Evolutionary conservation across 2,113 vertebrate species (phyloP).

Genomic region (Lanius collurio): DNA sequence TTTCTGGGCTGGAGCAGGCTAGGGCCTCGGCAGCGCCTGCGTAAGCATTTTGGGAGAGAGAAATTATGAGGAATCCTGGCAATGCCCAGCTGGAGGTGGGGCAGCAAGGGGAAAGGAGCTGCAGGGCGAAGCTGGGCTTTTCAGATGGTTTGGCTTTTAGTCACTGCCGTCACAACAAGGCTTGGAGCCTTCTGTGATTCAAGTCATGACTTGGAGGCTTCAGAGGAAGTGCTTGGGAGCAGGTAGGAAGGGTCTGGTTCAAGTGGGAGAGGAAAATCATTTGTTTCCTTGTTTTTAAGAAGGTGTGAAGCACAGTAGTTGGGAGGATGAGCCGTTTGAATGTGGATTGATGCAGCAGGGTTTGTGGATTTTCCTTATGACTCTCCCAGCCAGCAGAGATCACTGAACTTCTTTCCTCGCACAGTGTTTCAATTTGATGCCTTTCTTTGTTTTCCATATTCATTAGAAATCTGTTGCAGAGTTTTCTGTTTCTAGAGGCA

Average conservation of each 20-base stretch:
- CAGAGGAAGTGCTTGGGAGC: neutral
- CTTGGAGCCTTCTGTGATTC: neutral
- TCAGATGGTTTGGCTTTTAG: neutral
- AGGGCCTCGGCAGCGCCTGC: neutral
- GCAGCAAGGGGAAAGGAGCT: neutral
- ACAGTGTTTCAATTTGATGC: neutral
- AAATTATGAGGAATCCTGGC: conserved; percentile 34
- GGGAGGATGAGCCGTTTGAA: neutral
- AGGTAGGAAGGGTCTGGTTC: conserved; percentile 18
- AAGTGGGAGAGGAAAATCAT: neutral
- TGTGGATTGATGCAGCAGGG: neutral
- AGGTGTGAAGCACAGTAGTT: neutral
- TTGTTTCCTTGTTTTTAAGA: neutral
- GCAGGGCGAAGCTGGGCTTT: neutral
- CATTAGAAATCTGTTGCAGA: conserved; percentile 1
- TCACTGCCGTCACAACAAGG: neutral
- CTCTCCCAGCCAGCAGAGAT: neutral
- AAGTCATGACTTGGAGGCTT: conserved; percentile 10
- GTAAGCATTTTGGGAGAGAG: neutral
- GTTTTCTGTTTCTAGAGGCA: neutral
- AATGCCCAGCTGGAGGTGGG: neutral
- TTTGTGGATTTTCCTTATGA: neutral
- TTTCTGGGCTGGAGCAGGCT: neutral
- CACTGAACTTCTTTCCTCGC: neutral
- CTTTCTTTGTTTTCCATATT: neutral